A percentile compares a stretch with the other conserved stretches of the same genome.
These are phyloP conservation scores for Dendrolimus houi DNA, from an alignment of 2,888 invertebrate genomes.

Conservation along the genomic window DNA sequence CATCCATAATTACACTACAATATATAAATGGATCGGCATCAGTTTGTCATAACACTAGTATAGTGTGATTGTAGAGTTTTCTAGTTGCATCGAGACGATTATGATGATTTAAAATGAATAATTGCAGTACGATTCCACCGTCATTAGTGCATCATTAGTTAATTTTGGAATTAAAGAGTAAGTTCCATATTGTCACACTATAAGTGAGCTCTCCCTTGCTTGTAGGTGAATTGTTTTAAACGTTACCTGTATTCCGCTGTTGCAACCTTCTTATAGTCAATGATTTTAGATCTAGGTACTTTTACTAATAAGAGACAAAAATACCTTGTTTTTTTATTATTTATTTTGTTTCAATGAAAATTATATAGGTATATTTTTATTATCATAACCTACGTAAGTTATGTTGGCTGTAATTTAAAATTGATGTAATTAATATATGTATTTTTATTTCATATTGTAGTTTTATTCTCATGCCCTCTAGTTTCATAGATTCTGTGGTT, in stretches of 20 bases:
- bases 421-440: constrained; percentile 77
- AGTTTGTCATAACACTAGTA: too few species aligned
- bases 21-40: too few species aligned
- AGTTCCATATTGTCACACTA: constrained; percentile 70
- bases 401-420: constrained; percentile 76
- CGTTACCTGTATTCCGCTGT: constrained; percentile 66
- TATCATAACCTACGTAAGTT: constrained; percentile 74
- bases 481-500: too few species aligned
- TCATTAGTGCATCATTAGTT: constrained; percentile 60
- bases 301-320: constrained; percentile 57
- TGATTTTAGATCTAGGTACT: constrained; percentile 63
- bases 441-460: constrained; percentile 70
- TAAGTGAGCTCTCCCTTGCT: constrained; percentile 70
- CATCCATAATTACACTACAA: too few species aligned
- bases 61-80: too few species aligned
- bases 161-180: constrained; percentile 67
- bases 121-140: constrained; percentile 28
- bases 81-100: too few species aligned
- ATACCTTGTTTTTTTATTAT: constrained; percentile 75
- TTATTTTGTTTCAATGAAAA: constrained; percentile 74
- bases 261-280: constrained; percentile 68
- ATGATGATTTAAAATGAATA: too few species aligned
- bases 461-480: constrained; percentile 30
- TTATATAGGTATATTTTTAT: constrained; percentile 76
- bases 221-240: constrained; percentile 66